phyloP scores from a whole-genome alignment of 2,888 invertebrate genomes.

The Chromoteleia sp. region DNA sequence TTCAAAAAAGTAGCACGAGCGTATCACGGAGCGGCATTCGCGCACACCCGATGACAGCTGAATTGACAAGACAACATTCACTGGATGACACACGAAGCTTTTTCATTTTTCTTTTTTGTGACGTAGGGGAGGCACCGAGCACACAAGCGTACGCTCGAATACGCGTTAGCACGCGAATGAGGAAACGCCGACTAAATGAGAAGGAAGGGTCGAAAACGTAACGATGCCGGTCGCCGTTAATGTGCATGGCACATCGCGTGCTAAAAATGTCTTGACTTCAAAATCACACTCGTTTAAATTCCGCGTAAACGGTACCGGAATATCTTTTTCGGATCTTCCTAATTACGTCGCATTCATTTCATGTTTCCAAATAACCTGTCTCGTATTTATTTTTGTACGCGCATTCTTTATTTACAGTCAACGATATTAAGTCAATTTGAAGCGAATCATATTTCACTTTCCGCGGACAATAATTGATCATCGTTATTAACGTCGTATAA shows the following conservation, averaged over 20 bases:
- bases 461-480: neutral
- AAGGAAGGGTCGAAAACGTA: conserved; percentile 58
- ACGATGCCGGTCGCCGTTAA: conserved; percentile 75
- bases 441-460: too few species aligned
- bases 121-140: conserved; percentile 24
- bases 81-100: conserved; percentile 24
- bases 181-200: conserved; percentile 51
- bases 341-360: neutral
- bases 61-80: conserved; percentile 49
- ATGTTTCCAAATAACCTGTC: too few species aligned
- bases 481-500: neutral
- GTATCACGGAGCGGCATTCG: neutral
- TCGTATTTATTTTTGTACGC: too few species aligned
- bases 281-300: conserved; percentile 47
- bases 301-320: conserved; percentile 16
- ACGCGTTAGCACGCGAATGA: conserved; percentile 59
- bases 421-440: too few species aligned
- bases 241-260: conserved; percentile 55
- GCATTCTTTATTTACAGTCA: too few species aligned
- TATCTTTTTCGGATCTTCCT: conserved; percentile 23
- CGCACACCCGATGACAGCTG: conserved; percentile 31
- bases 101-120: conserved; percentile 20
- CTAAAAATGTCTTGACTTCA: conserved; percentile 62
- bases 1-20: neutral
- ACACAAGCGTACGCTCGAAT: conserved; percentile 35